These are phyloP conservation scores for Tupiocoris notatus DNA, from an alignment of 2,888 invertebrate genomes.

Conservation along the genomic window DNA sequence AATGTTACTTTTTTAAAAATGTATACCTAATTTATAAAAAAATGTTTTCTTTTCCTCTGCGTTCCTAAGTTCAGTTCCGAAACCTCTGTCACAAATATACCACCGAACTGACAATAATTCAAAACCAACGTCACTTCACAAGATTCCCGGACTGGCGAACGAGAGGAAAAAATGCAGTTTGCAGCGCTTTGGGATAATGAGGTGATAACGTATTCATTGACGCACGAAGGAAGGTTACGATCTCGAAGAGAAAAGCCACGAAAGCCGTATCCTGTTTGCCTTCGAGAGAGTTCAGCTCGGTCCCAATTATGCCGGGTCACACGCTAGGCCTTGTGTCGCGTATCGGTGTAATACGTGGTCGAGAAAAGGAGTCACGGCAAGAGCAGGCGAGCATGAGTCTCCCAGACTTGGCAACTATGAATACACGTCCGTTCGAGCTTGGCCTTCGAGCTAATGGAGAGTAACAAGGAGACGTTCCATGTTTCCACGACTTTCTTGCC, in stretches of 20 bases:
- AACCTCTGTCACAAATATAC: too few species aligned
- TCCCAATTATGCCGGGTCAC: conserved; percentile 25
- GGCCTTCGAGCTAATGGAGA: not conserved
- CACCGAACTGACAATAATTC: too few species aligned
- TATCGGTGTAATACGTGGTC: conserved; percentile 13
- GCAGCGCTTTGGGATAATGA: not conserved
- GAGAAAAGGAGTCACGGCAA: conserved; percentile 14
- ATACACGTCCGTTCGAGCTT: not conserved
- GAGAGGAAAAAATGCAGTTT: not conserved
- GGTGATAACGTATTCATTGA: conserved; percentile 24
- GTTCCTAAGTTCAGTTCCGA: too few species aligned
- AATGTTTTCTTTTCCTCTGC: too few species aligned
- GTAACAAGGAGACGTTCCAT: not conserved
- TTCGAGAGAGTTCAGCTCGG: not conserved
- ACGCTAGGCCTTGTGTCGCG: conserved; percentile 4
- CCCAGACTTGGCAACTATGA: not conserved
- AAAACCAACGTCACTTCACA: too few species aligned
- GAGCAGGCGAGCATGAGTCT: too few species aligned
- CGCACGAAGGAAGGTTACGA: conserved; percentile 8
- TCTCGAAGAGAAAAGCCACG: not conserved
- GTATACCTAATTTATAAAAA: too few species aligned
- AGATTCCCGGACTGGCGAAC: too few species aligned
- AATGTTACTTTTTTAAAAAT: too few species aligned
- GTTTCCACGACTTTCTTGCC: not conserved
- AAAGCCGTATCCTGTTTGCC: conserved; percentile 11